Conservation (phyloP, 1,140 invertebrate genomes). For the Laupala kohalensis region DNA sequence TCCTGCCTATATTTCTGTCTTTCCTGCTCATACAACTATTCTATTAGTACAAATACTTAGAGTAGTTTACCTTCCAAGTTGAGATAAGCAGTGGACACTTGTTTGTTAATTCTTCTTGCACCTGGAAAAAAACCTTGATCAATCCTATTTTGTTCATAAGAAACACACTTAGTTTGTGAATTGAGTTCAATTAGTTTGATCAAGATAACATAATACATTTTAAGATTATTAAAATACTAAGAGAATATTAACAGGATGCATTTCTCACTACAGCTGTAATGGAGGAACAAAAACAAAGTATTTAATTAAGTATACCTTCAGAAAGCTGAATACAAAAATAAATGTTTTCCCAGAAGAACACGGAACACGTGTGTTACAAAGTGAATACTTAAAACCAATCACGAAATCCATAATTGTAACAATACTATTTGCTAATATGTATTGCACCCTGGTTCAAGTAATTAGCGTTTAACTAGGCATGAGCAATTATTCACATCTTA, state of each 20-base stretch:
- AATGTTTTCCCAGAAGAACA: too few relatives aligned
- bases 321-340: too few relatives aligned
- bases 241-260: too few relatives aligned
- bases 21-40: background rate
- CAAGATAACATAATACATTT: background rate
- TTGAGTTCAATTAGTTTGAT: background rate
- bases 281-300: slow-evolving; percentile 14
- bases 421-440: too few relatives aligned
- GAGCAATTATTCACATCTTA: too few relatives aligned
- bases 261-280: background rate
- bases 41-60: background rate
- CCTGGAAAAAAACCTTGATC: slow-evolving; percentile 25
- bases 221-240: too few relatives aligned
- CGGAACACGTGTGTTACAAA: too few relatives aligned
- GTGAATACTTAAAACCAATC: too few relatives aligned
- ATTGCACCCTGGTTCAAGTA: too few relatives aligned
- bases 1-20: background rate
- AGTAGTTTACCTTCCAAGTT: slow-evolving; percentile 40
- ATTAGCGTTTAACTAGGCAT: too few relatives aligned
- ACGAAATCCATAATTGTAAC: too few relatives aligned
- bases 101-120: slow-evolving; percentile 41
- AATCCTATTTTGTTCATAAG: background rate
- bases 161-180: background rate
- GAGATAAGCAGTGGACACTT: slow-evolving; percentile 45
- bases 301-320: too few relatives aligned